Percentiles rank a stretch among this genome's conserved stretches.
phyloP scores from a whole-genome alignment of 2,797 vertebrate genomes.

The Onychomys leucogaster region DNA sequence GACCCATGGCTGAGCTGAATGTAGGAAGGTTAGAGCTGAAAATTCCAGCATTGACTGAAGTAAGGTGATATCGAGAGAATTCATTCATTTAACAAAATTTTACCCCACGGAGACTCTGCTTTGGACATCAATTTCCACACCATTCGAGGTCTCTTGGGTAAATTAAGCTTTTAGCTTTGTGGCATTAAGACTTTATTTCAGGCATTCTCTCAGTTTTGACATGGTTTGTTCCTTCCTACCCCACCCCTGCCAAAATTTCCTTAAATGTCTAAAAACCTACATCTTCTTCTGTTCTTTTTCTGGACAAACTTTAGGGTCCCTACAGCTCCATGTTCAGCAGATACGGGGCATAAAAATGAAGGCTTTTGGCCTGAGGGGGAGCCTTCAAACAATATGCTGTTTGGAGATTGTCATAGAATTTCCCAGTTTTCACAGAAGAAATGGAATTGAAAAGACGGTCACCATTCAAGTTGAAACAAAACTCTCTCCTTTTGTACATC shows the following conservation, averaged over 20 bases:
- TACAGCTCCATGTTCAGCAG: not conserved
- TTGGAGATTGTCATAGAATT: constrained; percentile 64
- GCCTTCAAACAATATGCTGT: constrained; percentile 64
- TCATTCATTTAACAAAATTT: not conserved
- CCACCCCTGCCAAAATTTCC: not conserved
- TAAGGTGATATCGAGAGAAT: not conserved
- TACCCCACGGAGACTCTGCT: not conserved
- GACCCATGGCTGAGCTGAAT: not conserved
- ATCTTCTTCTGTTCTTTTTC: constrained; percentile 59
- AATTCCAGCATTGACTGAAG: not conserved
- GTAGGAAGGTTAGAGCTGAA: not conserved
- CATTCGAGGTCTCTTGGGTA: not conserved
- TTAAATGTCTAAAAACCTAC: not conserved
- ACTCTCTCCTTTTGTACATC: constrained; percentile 84
- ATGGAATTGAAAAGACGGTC: constrained; percentile 90
- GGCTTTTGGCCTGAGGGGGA: constrained; percentile 50
- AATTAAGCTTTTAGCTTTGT: constrained; percentile 24
- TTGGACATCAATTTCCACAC: not conserved
- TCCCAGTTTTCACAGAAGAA: constrained; percentile 90
- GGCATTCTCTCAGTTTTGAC: not conserved
- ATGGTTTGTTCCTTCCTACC: not conserved
- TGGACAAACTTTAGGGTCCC: not conserved
- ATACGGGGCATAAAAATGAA: not conserved
- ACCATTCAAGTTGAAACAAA: constrained; percentile 82
- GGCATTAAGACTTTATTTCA: constrained; percentile 31